Conservation (phyloP, 1,140 invertebrate species). For the Drosophila tani region DNA sequence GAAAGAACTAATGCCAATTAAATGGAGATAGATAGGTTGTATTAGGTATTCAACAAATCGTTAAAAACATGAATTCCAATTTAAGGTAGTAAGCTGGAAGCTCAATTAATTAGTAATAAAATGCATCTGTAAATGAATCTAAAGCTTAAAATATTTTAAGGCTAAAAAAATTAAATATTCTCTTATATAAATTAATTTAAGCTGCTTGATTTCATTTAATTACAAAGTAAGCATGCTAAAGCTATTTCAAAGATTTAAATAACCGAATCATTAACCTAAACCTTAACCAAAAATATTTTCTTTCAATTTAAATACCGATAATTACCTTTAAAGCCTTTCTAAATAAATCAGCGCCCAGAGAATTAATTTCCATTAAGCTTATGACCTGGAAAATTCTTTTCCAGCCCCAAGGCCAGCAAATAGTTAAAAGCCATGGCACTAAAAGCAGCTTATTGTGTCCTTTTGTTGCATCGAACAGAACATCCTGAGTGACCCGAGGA, state of each 20-base stretch:
- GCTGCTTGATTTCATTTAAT: neutral
- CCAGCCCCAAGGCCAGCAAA: neutral
- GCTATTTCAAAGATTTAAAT: neutral
- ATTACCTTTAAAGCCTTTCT: neutral
- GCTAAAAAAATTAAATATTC: fast-evolving
- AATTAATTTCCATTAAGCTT: neutral
- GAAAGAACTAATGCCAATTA: neutral
- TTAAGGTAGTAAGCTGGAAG: no score
- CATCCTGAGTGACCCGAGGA: conserved; percentile 7
- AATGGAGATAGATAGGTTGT: conserved; percentile 9
- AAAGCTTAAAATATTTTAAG: neutral
- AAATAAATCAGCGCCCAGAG: neutral
- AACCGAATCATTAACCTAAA: neutral
- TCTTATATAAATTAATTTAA: neutral
- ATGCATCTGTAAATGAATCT: no score
- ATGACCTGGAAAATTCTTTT: neutral
- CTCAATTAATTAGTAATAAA: neutral
- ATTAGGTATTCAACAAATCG: neutral
- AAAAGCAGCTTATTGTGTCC: conserved; percentile 1
- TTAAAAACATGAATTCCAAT: no score
- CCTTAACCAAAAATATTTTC: neutral
- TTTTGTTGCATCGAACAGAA: conserved; percentile 18
- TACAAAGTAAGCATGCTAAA: no score
- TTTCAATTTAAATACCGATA: neutral
- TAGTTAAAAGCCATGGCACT: neutral